These are phyloP conservation scores for Sarcophilus harrisii DNA, from an alignment of 2,797 vertebrate species.

Conservation along the genomic window DNA sequence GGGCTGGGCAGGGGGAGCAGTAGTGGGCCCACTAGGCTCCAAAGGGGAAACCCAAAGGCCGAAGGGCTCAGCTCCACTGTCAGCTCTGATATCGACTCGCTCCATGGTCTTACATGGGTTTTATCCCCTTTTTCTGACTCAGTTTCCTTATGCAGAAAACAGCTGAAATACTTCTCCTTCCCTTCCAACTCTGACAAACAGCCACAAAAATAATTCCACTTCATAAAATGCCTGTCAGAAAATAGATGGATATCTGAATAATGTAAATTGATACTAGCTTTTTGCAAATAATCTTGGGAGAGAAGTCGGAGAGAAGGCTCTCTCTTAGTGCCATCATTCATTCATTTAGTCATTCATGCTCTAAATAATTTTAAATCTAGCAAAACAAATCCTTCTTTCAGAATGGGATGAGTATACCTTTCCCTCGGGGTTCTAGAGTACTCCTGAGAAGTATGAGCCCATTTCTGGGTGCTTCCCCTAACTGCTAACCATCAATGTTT, in stretches of 20 bases:
- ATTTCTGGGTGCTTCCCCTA: background rate
- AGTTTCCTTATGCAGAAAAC: background rate
- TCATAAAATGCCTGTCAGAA: background rate
- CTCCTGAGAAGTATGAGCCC: too few relatives aligned
- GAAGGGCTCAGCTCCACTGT: background rate
- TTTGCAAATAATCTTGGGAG: background rate
- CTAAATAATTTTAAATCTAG: background rate
- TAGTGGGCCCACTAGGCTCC: background rate
- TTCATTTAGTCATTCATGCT: background rate
- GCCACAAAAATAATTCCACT: background rate
- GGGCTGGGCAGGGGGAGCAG: conserved; percentile 52
- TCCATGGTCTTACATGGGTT: too few relatives aligned
- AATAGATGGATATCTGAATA: background rate
- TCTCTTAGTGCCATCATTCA: background rate
- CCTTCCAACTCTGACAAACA: background rate
- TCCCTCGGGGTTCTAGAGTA: background rate
- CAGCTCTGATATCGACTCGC: background rate
- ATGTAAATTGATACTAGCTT: background rate
- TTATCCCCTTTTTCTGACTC: background rate
- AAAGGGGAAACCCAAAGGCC: background rate
- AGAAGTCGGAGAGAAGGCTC: background rate
- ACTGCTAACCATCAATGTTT: background rate
- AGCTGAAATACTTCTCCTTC: background rate
- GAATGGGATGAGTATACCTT: background rate
- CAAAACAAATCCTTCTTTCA: background rate